These are phyloP conservation scores for Luperina testacea DNA, from an alignment of 2,888 invertebrate species.

Conservation along the genomic window DNA sequence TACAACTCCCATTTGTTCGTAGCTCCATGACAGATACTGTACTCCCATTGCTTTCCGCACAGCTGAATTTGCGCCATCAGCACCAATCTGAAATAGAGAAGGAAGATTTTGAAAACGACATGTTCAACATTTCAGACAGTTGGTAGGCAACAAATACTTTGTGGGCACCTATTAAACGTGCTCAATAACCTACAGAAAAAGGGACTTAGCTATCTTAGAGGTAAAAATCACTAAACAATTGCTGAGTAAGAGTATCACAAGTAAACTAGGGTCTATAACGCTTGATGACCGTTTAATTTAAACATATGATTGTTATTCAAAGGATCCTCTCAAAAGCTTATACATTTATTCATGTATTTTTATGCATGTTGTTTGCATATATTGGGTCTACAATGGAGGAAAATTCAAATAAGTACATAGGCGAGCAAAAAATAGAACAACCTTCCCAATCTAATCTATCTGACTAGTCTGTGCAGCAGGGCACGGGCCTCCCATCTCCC, in stretches of 20 bases:
- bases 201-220: neutral
- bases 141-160: neutral
- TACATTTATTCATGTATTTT: conserved; percentile 8
- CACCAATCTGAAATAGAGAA: conserved; percentile 92
- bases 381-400: neutral
- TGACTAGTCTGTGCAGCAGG: neutral
- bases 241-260: neutral
- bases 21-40: conserved; percentile 95
- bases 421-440: neutral
- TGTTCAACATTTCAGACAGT: neutral
- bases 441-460: too few species aligned
- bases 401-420: neutral
- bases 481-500: neutral
- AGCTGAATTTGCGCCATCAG: conserved; percentile 97
- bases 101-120: neutral
- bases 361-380: neutral
- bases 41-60: conserved; percentile 95
- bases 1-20: conserved; percentile 97
- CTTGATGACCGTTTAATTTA: neutral
- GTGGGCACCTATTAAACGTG: too few species aligned
- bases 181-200: too few species aligned
- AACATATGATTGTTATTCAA: neutral
- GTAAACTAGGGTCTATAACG: neutral
- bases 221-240: neutral
- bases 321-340: neutral